Evolutionary conservation across 2,113 vertebrate genomes (phyloP), one percentile per base, ranked within the genome.

Genomic region (Lepus americanus): DNA sequence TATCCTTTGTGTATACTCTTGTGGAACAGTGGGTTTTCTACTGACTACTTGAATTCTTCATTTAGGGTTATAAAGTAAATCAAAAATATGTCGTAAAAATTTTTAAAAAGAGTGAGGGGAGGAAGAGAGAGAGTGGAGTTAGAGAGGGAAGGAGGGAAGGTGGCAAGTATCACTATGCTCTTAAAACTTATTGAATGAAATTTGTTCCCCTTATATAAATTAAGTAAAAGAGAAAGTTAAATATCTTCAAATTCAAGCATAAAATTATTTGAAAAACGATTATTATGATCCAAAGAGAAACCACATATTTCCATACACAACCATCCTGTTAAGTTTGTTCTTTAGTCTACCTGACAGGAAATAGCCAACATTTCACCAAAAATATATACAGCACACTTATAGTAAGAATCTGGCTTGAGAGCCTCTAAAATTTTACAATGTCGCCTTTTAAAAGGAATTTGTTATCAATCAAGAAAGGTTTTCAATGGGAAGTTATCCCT

Each of bases 191-290:
- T 59, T 59, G 55, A 59, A 59, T 17, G 55, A 59, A 19, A 59
- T 59, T 59, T 17, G 55, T 19, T 59, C 13, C 55, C 55, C 17
- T 6, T 59, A 59, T 16, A 16, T 59, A 14, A 59, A 59, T 59
- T 4, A 59, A 59, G 55, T 19, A 59, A 19, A 19, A 16, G 55
- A 6, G 2, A 16, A 59, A 59, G 12, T 59, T 16, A 59, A 19
- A 16, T 59, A 59, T 59, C 55, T 76, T 76, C n/a, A 39, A 88
- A 92, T 76, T 6, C 29, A 94, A 90, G 92, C 20, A 63, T n/a
- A 61, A 76, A 84, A 51, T 78, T 76, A 1, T 70, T 76, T 87
- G 29, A 33, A 66, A 87, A 69, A 80, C 55, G 5, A 0, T 36
- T 76, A 49, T 78, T 44, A 85, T 17, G 17, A 74, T 36, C 1